A percentile compares a stretch with the other conserved stretches of the same genome.
Conservation (phyloP, 2,797 vertebrate genomes). For the Sebastes matsubarae region DNA sequence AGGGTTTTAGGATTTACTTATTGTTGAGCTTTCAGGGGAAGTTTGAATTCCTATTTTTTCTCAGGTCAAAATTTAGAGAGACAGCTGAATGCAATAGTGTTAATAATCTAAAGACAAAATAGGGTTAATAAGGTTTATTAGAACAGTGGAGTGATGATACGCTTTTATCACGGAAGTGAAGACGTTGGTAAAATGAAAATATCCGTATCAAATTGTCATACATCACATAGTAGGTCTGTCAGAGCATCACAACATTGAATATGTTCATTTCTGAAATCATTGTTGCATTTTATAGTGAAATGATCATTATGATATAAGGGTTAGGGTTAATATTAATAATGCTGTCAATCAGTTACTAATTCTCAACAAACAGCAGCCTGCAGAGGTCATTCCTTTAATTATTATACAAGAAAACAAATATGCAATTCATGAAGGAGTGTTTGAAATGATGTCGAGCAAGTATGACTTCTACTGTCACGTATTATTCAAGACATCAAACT, state of each 20-base stretch:
- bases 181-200: neutral
- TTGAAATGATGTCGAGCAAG: neutral
- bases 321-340: neutral
- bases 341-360: neutral
- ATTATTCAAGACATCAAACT: neutral
- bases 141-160: neutral
- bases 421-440: too few relatives aligned
- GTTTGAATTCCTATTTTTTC: slow-evolving; percentile 1
- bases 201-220: neutral
- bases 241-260: neutral
- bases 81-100: neutral
- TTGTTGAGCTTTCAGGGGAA: slow-evolving; percentile 1
- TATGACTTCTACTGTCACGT: neutral
- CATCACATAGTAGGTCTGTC: neutral
- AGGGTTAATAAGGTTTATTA: too few relatives aligned
- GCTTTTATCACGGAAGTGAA: neutral
- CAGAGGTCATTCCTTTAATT: too few relatives aligned
- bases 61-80: slow-evolving; percentile 24
- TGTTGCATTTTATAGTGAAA: neutral
- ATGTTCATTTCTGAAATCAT: neutral
- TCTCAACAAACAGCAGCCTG: neutral
- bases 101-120: neutral
- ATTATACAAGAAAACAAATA: neutral
- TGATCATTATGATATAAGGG: neutral
- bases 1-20: slow-evolving; percentile 26